Base-by-base conservation (phyloP, 2,797 vertebrate genomes). In the Graptemys geographica region DNA sequence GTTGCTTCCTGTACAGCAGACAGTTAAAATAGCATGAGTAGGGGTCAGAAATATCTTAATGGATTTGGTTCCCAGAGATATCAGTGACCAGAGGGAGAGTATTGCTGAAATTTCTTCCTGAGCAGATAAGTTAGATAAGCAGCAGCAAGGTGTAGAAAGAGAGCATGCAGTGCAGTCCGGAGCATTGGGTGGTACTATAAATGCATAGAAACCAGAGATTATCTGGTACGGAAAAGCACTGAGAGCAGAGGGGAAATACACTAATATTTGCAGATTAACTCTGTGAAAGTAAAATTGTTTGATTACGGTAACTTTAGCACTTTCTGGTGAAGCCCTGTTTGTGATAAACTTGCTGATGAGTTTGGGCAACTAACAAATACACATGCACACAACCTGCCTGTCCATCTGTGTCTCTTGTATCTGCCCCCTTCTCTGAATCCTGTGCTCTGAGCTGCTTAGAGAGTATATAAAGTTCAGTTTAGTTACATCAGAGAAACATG, bases 1-100 rank as follows among this genome's bases (percentile, higher is more conserved):
- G 98, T 98, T 98, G 98, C 98, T 99, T 99, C 98, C 98, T 98
- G 98, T 98, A 97, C 97, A 96, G 74, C 97, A 98, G 98, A 97
- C 98, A 97, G 98, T 98, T 98, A 98, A 98, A 98, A 98, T 90
- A 98, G 98, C 97, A 96, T 84, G 97, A 97, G 97, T 65, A 96
- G 97, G 96, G 98, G 96, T 97, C 98, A 98, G 97, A 97, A 98
- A 98, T 98, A 98, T 98, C 98, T 98, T 98, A 98, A 98, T 98
- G 98, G 98, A n/a, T 97, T 98, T 12, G 72, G 98, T 98, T 98
- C 98, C 98, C 98, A 98, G 98, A 98, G 98, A 98, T 98, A 98
- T 98, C 97, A 1, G 97, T 98, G 97, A 97, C 98, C 96, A 94
- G 97, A 97, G 98, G 97, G 98, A 98, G 98, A 97, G 93, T 97